phyloP scores from a whole-genome alignment of 2,888 invertebrate genomes.

The Bimastos eiseni region DNA sequence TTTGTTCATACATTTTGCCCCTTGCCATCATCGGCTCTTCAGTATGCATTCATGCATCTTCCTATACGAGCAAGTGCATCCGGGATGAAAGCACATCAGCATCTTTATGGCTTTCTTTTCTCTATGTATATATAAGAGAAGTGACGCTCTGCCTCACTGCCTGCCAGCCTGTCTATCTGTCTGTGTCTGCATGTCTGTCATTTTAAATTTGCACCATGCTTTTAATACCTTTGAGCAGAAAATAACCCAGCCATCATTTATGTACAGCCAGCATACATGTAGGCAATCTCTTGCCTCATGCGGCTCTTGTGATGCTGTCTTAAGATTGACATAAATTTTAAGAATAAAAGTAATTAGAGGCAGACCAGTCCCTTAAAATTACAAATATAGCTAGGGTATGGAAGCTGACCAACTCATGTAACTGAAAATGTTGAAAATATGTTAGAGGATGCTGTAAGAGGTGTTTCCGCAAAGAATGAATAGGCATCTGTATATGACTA shows the following conservation, averaged over 20 bases:
- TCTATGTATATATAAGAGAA: not conserved
- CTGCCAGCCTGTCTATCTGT: not conserved
- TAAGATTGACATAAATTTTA: too few relatives aligned
- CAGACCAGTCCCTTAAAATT: too few relatives aligned
- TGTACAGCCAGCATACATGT: not conserved
- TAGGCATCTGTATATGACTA: too few relatives aligned
- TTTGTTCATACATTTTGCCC: not conserved
- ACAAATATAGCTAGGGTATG: too few relatives aligned
- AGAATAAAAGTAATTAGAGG: too few relatives aligned
- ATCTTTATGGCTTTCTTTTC: constrained; percentile 6
- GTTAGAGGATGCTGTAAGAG: too few relatives aligned
- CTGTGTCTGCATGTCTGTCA: not conserved
- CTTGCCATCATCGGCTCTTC: not conserved
- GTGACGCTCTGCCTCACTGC: not conserved
- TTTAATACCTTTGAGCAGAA: not conserved
- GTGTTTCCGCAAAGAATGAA: too few relatives aligned
- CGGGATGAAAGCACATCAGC: not conserved
- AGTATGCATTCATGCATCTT: not conserved
- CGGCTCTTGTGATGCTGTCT: not conserved
- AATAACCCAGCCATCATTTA: not conserved
- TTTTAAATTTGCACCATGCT: not conserved
- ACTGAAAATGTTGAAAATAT: too few relatives aligned
- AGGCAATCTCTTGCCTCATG: not conserved
- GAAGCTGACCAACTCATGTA: too few relatives aligned
- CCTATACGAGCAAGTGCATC: not conserved